Evolutionary conservation across 2,113 vertebrate species (phyloP).

Genomic region (Colistium nudipinnis): DNA sequence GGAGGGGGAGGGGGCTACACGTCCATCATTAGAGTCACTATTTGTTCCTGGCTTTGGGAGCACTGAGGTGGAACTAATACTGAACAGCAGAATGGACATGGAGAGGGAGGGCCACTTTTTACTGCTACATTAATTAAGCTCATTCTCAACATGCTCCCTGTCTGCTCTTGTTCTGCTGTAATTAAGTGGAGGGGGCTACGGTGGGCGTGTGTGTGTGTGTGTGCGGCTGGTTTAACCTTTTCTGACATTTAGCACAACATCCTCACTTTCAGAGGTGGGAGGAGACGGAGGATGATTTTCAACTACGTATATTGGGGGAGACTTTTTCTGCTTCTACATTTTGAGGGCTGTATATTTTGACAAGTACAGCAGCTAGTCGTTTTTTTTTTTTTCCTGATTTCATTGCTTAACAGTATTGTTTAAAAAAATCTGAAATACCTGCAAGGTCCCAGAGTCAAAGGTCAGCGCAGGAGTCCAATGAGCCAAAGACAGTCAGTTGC

Average conservation of each 20-base stretch:
- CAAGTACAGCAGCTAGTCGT: background rate
- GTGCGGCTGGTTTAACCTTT: slow-evolving; percentile 55
- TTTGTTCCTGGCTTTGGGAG: slow-evolving; percentile 79
- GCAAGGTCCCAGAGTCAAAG: too few species aligned
- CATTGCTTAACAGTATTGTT: too few species aligned
- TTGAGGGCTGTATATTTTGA: too few species aligned
- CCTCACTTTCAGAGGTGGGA: slow-evolving; percentile 15
- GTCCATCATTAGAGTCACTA: slow-evolving; percentile 84
- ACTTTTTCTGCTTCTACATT: background rate
- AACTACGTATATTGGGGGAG: background rate
- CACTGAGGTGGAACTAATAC: slow-evolving; percentile 86
- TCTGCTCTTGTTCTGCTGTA: slow-evolving; percentile 53
- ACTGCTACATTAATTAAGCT: slow-evolving; percentile 90
- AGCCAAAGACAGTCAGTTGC: too few species aligned
- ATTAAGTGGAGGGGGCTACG: slow-evolving; percentile 47
- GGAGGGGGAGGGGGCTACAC: slow-evolving; percentile 68
- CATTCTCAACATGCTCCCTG: slow-evolving; percentile 69
- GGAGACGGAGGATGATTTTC: background rate
- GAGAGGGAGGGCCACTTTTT: slow-evolving; percentile 81
- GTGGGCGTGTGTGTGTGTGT: slow-evolving; percentile 17
- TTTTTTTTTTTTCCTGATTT: too few species aligned
- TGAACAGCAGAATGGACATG: slow-evolving; percentile 73
- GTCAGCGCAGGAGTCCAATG: too few species aligned
- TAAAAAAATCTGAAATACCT: too few species aligned
- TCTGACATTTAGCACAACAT: slow-evolving; percentile 27